Conservation (phyloP, 1,140 invertebrate species). For the Nephila pilipes region DNA sequence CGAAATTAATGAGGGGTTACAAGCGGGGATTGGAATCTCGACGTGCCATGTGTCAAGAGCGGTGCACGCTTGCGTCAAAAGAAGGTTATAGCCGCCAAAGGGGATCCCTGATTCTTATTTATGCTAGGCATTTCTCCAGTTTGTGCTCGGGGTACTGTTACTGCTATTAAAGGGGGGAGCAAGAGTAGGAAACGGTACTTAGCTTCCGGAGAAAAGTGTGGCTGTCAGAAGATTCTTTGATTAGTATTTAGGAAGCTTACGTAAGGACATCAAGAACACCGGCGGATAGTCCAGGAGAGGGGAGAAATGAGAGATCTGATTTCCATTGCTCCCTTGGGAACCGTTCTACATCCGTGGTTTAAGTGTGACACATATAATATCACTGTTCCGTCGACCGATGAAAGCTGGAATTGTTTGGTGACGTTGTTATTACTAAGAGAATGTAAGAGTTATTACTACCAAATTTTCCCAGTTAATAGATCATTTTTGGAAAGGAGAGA, state of each 20-base stretch:
- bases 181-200: conserved; percentile 29
- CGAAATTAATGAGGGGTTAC: conserved; percentile 46
- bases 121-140: conserved; percentile 33
- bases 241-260: conserved; percentile 23
- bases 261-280: conserved; percentile 42
- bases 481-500: neutral
- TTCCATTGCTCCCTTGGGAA: conserved; percentile 29
- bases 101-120: conserved; percentile 11
- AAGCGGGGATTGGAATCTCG: conserved; percentile 4
- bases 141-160: neutral
- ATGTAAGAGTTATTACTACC: neutral
- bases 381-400: neutral
- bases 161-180: conserved; percentile 18
- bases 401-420: conserved; percentile 11
- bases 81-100: conserved; percentile 29
- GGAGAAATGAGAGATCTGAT: conserved; percentile 16
- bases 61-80: conserved; percentile 45
- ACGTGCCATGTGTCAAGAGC: conserved; percentile 51
- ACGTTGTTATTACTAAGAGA: neutral
- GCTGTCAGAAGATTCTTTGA: conserved; percentile 49
- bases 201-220: conserved; percentile 53
- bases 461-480: neutral
- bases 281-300: neutral
- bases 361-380: neutral
- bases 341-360: neutral